phyloP scores from a whole-genome alignment of 2,888 invertebrate species.

The Heteromyza rotundicornis region DNA sequence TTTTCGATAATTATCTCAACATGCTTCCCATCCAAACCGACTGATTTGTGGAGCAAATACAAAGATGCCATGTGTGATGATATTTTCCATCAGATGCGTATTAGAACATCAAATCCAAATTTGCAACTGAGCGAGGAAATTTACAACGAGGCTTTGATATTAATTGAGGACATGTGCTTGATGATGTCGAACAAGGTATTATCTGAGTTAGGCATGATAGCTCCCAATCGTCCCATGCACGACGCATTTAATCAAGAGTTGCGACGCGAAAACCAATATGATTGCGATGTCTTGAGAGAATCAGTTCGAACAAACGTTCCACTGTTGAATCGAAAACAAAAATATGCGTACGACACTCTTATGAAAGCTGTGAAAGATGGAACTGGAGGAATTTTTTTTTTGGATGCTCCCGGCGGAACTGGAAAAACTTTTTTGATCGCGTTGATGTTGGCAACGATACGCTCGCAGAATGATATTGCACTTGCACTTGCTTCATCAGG shows the following conservation, averaged over 20 bases:
- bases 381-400: conserved; percentile 10
- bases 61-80: conserved; percentile 28
- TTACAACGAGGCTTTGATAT: conserved; percentile 24
- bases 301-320: conserved; percentile 23
- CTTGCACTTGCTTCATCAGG: conserved; percentile 25
- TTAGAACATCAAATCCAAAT: background rate
- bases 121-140: conserved; percentile 16
- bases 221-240: conserved; percentile 23
- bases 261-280: conserved; percentile 21
- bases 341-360: conserved; percentile 15
- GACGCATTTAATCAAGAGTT: conserved; percentile 26
- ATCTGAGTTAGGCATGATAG: conserved; percentile 20
- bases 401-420: conserved; percentile 15
- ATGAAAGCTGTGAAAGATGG: conserved; percentile 8
- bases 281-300: conserved; percentile 17
- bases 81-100: conserved; percentile 24
- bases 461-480: conserved; percentile 15
- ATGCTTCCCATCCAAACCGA: conserved; percentile 21
- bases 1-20: conserved; percentile 31
- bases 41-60: conserved; percentile 25
- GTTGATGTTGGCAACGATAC: conserved; percentile 15
- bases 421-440: conserved; percentile 10
- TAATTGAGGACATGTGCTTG: conserved; percentile 26
- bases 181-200: conserved; percentile 24
- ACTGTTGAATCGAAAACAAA: conserved; percentile 21